phyloP scores from a whole-genome alignment of 2,888 invertebrate species.

The Scaeva pyrastri region DNA sequence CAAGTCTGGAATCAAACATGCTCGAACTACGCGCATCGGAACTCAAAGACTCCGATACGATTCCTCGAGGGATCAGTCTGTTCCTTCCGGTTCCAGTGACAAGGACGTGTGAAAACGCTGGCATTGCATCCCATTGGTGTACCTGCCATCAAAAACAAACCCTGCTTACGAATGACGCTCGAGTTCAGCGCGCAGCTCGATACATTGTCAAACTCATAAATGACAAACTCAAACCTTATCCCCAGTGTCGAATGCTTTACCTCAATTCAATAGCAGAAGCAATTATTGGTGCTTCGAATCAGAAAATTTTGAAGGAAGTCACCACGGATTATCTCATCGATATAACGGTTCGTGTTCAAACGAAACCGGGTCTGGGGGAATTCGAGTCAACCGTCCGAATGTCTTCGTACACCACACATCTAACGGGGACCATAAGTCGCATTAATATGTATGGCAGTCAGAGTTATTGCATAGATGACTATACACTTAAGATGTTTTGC shows the following conservation, averaged over 20 bases:
- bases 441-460: constrained; percentile 92
- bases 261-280: constrained; percentile 88
- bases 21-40: constrained; percentile 82
- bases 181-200: constrained; percentile 86
- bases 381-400: constrained; percentile 92
- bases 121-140: constrained; percentile 94
- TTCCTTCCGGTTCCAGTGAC: constrained; percentile 89
- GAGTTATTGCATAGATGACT: constrained; percentile 90
- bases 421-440: constrained; percentile 89
- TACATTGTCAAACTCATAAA: constrained; percentile 89
- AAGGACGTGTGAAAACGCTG: constrained; percentile 91
- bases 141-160: constrained; percentile 90
- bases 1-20: constrained; percentile 84
- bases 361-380: constrained; percentile 85
- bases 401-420: constrained; percentile 80
- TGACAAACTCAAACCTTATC: constrained; percentile 85
- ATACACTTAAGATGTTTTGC: constrained; percentile 91
- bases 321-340: constrained; percentile 81
- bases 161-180: constrained; percentile 85
- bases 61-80: constrained; percentile 89
- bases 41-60: constrained; percentile 81
- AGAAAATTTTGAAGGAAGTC: constrained; percentile 81
- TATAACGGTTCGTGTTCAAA: constrained; percentile 84
- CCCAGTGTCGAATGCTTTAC: constrained; percentile 87
- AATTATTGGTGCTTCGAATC: constrained; percentile 85